Evolutionary conservation across 2,888 invertebrate genomes (phyloP).

Genomic region (Lasioglossum calceatum): DNA sequence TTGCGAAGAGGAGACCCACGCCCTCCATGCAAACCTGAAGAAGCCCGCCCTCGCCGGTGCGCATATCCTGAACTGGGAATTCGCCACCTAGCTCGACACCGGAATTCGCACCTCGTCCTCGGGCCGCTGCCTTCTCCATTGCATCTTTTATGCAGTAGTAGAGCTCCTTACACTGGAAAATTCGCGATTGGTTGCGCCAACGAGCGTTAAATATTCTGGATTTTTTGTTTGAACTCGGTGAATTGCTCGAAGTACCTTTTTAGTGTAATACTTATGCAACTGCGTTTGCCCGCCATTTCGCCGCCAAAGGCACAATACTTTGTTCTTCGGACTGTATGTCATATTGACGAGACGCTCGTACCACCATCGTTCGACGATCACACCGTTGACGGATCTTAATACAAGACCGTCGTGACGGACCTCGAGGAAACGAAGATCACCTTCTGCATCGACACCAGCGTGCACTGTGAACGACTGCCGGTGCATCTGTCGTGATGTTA

Average conservation of each 20-base stretch:
- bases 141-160: slow-evolving; percentile 99
- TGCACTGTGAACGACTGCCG: slow-evolving; percentile 99
- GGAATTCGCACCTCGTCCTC: slow-evolving; percentile 91
- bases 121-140: slow-evolving; percentile 94
- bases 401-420: slow-evolving; percentile 98
- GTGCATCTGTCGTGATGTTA: slow-evolving; percentile 97
- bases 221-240: neutral
- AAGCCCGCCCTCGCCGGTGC: slow-evolving; percentile 98
- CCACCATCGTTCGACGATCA: slow-evolving; percentile 99
- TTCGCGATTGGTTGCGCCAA: neutral
- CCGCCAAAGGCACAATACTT: slow-evolving; percentile 98
- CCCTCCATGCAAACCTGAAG: slow-evolving; percentile 99
- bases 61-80: slow-evolving; percentile 99
- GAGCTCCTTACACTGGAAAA: slow-evolving; percentile 95
- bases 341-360: slow-evolving; percentile 99
- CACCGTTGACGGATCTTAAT: slow-evolving; percentile 92
- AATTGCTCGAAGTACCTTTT: slow-evolving; percentile 90
- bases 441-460: slow-evolving; percentile 96
- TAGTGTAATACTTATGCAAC: slow-evolving; percentile 99
- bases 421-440: slow-evolving; percentile 95
- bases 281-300: slow-evolving; percentile 97
- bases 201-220: neutral
- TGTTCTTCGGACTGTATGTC: slow-evolving; percentile 99
- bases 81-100: slow-evolving; percentile 95
- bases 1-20: slow-evolving; percentile 98